Percentiles rank a stretch among this genome's conserved stretches.
These are phyloP conservation scores for Oreocharis arfaki DNA, from an alignment of 2,113 vertebrate genomes.

Conservation along the genomic window DNA sequence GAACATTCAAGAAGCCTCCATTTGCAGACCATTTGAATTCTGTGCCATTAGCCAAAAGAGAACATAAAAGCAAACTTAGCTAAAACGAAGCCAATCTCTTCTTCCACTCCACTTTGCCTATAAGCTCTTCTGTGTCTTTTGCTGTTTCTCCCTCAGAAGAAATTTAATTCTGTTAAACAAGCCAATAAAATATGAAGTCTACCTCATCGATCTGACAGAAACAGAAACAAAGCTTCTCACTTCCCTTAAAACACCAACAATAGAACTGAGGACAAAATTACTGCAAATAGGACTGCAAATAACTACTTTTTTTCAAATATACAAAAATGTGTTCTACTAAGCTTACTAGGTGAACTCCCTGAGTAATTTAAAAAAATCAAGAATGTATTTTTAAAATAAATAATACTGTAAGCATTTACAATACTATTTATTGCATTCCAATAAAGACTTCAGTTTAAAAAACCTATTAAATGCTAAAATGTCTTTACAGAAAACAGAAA, in stretches of 20 bases:
- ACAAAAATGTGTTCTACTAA: neutral
- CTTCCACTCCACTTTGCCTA: neutral
- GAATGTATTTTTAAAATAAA: neutral
- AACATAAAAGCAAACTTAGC: neutral
- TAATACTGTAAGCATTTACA: neutral
- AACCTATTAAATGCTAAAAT: neutral
- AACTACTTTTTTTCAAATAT: neutral
- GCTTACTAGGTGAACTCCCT: neutral
- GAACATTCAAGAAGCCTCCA: neutral
- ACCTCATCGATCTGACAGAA: neutral
- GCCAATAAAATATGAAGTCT: neutral
- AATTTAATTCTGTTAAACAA: neutral
- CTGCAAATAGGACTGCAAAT: neutral
- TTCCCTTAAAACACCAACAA: slow-evolving; percentile 1
- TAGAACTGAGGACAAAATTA: neutral
- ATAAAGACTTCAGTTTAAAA: neutral
- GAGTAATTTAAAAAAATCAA: neutral
- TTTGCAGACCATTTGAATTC: neutral
- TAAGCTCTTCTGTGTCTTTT: neutral
- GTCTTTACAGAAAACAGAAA: neutral
- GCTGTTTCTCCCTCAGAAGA: neutral
- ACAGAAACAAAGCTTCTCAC: slow-evolving; percentile 12
- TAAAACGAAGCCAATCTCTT: neutral
- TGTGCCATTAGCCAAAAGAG: neutral
- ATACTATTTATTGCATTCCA: neutral